A percentile compares a stretch with the other conserved stretches of the same genome.
These are phyloP conservation scores for Galeopsomyia nigrocyanea DNA, from an alignment of 2,888 invertebrate species.

Conservation along the genomic window DNA sequence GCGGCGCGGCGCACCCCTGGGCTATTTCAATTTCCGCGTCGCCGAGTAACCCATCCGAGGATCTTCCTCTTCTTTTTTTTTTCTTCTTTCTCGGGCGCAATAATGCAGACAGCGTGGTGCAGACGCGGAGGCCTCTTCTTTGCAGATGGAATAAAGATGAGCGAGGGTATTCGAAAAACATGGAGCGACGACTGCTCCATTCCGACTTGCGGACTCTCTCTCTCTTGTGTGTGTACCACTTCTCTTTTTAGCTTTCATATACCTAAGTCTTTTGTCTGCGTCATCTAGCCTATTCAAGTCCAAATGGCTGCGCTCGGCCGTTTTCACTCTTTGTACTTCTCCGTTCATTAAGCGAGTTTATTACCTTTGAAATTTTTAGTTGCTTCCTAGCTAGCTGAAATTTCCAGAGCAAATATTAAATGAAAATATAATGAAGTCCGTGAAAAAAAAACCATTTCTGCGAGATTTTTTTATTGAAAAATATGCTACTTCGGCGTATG, in stretches of 20 bases:
- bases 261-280: slow-evolving; percentile 53
- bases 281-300: slow-evolving; percentile 63
- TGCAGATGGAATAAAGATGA: slow-evolving; percentile 67
- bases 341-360: slow-evolving; percentile 53
- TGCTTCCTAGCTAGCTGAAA: neutral
- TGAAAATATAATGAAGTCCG: too few species aligned
- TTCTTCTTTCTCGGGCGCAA: slow-evolving; percentile 39
- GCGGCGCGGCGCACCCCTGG: neutral
- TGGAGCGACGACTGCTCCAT: slow-evolving; percentile 36
- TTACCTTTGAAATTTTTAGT: slow-evolving; percentile 38
- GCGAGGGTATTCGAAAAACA: slow-evolving; percentile 56
- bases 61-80: neutral
- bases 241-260: slow-evolving; percentile 55
- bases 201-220: slow-evolving; percentile 43
- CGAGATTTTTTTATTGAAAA: too few species aligned
- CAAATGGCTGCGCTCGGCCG: slow-evolving; percentile 47
- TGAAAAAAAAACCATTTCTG: too few species aligned
- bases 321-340: slow-evolving; percentile 27
- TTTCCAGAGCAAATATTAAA: too few species aligned
- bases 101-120: slow-evolving; percentile 48
- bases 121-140: slow-evolving; percentile 51
- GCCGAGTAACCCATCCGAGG: too few species aligned
- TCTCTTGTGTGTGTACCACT: slow-evolving; percentile 56
- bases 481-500: too few species aligned
- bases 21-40: slow-evolving; percentile 21